Evolutionary conservation across 2,113 vertebrate genomes (phyloP).

Genomic region (Eurypyga helias): DNA sequence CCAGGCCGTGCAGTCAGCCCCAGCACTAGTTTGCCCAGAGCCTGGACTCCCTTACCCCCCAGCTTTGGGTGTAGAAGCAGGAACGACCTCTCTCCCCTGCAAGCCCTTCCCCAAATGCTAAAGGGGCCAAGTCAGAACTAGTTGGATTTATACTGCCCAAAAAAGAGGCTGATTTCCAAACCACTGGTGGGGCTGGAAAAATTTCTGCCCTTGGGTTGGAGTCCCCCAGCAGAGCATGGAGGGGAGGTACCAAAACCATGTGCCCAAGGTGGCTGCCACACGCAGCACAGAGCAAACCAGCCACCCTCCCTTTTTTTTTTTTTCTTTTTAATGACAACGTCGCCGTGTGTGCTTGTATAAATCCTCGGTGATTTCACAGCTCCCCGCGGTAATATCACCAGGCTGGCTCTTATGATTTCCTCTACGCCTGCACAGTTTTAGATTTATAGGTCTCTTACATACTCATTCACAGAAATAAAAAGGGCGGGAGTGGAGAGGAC

Average conservation of each 20-base stretch:
- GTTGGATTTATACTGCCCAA: neutral
- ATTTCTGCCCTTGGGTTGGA: neutral
- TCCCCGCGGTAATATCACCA: conserved; percentile 35
- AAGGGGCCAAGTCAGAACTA: neutral
- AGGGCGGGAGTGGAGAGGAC: conserved; percentile 11
- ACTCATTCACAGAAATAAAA: conserved; percentile 65
- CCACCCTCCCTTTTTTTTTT: neutral
- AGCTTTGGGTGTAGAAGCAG: neutral
- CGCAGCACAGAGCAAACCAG: neutral
- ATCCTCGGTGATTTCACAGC: conserved; percentile 61
- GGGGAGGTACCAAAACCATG: neutral
- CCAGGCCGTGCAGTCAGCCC: neutral
- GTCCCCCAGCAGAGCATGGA: neutral
- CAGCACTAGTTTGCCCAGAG: neutral
- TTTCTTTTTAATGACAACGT: conserved; percentile 12
- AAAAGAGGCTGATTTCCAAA: conserved; percentile 3
- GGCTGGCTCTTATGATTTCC: conserved; percentile 51
- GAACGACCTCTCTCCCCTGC: neutral
- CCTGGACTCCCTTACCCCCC: fast-evolving
- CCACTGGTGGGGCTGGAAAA: neutral
- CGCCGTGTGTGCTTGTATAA: neutral
- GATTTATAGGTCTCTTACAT: conserved; percentile 64
- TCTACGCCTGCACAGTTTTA: conserved; percentile 52
- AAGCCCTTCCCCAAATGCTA: neutral
- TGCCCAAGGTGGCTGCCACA: conserved; percentile 6